Conservation (phyloP, 2,113 vertebrate species). For the Pseudonaja textilis region DNA sequence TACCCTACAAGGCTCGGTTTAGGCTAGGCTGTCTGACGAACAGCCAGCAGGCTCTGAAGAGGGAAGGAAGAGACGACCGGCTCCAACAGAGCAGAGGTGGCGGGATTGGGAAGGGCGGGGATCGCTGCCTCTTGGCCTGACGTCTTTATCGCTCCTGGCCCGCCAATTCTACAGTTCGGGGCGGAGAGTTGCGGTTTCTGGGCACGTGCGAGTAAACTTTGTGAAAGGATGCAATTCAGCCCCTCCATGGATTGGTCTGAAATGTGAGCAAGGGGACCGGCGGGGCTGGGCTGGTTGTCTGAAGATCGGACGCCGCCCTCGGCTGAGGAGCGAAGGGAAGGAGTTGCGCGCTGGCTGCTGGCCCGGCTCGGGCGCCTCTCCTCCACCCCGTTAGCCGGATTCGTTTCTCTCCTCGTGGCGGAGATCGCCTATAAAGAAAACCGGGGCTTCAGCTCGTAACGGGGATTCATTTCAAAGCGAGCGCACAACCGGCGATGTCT, state of each 20-base stretch:
- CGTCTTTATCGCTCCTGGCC: not conserved
- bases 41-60: conserved; percentile 15
- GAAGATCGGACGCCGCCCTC: not conserved
- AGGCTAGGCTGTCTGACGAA: conserved; percentile 59
- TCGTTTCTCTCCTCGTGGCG: not conserved
- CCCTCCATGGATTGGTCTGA: not conserved
- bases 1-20: conserved; percentile 77
- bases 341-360: not conserved
- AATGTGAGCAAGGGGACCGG: not conserved
- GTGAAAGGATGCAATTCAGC: not conserved
- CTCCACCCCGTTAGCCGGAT: not conserved
- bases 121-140: not conserved
- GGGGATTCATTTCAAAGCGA: not conserved
- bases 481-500: not conserved
- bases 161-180: not conserved
- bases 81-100: not conserved
- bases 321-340: not conserved
- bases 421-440: not conserved
- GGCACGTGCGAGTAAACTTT: not conserved
- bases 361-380: not conserved
- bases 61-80: not conserved
- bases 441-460: not conserved
- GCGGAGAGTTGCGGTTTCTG: not conserved
- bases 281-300: not conserved
- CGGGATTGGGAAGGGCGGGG: not conserved